Percentiles rank a stretch among this genome's conserved stretches.
Conservation (phyloP, 64 coral and sea anemone genomes). For the Orbicella faveolata region DNA sequence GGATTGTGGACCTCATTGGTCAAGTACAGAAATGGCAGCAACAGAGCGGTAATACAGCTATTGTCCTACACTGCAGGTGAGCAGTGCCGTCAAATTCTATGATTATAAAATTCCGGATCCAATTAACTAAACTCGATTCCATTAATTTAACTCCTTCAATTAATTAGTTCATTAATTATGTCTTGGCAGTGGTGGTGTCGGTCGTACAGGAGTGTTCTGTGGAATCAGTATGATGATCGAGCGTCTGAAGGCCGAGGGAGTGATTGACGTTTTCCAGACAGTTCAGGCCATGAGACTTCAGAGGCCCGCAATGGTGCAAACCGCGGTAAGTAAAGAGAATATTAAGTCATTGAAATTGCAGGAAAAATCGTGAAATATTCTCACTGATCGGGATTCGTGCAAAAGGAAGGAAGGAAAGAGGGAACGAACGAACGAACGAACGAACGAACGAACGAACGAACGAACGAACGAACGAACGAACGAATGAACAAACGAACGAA, state of each 20-base stretch:
- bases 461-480: no score
- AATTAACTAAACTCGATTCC: no score
- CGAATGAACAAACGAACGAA: no score
- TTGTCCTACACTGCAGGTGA: slow-evolving; percentile 95
- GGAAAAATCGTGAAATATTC: no score
- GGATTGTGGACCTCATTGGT: slow-evolving; percentile 96
- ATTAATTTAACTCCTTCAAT: no score
- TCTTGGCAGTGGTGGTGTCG: slow-evolving; percentile 83
- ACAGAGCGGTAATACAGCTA: slow-evolving; percentile 83
- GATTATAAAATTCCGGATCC: no score
- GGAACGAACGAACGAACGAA: no score
- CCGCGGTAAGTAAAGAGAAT: slow-evolving; percentile 54
- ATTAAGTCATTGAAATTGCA: neutral
- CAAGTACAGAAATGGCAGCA: slow-evolving; percentile 99
- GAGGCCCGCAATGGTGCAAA: slow-evolving; percentile 99
- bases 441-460: no score
- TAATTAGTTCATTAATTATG: neutral
- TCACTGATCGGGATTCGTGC: no score
- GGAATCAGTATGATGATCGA: slow-evolving; percentile 91
- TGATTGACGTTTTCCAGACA: slow-evolving; percentile 98
- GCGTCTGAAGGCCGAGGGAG: slow-evolving; percentile 86
- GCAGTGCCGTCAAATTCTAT: no score
- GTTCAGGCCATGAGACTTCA: slow-evolving; percentile 81
- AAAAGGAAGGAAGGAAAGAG: no score
- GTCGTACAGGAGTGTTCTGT: slow-evolving; percentile 94